These are phyloP conservation scores for Calliphora vicina DNA, from an alignment of 1,140 invertebrate species.

Conservation along the genomic window DNA sequence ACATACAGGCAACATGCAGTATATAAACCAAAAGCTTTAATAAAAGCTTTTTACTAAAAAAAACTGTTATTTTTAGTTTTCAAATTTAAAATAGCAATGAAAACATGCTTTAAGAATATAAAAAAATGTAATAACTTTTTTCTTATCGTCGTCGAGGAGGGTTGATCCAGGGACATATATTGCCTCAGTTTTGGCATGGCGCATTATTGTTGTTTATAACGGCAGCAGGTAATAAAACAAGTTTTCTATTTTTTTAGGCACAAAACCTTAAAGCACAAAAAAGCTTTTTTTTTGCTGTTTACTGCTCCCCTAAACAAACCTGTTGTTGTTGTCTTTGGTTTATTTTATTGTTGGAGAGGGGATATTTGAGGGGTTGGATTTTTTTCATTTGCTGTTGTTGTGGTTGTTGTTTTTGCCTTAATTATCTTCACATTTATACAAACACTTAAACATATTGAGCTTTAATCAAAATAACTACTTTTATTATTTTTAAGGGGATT, in stretches of 20 bases:
- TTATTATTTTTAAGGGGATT: not conserved
- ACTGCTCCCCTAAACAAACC: no score
- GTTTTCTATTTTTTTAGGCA: not conserved
- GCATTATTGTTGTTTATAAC: conserved; percentile 46
- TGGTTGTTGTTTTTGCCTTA: not conserved
- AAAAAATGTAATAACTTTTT: conserved; percentile 55
- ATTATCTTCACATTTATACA: conserved; percentile 1
- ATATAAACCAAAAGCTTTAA: not conserved
- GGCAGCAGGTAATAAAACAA: not conserved
- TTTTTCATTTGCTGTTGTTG: no score
- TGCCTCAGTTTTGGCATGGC: conserved; percentile 63
- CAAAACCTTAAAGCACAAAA: not conserved
- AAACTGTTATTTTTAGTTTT: no score
- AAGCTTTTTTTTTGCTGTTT: no score
- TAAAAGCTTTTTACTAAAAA: not conserved
- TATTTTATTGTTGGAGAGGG: no score
- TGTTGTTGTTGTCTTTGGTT: no score
- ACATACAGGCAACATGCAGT: no score
- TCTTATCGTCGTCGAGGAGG: conserved; percentile 55
- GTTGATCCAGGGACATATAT: conserved; percentile 63
- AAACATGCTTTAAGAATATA: not conserved
- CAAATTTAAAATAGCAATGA: not conserved
- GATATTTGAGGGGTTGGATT: no score
- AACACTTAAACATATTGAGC: conserved; percentile 22
- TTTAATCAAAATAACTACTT: conserved; percentile 3